A percentile compares a stretch with the other conserved stretches of the same genome.
These are phyloP conservation scores for Xiphydria camelus DNA, from an alignment of 2,888 invertebrate genomes.

Conservation along the genomic window DNA sequence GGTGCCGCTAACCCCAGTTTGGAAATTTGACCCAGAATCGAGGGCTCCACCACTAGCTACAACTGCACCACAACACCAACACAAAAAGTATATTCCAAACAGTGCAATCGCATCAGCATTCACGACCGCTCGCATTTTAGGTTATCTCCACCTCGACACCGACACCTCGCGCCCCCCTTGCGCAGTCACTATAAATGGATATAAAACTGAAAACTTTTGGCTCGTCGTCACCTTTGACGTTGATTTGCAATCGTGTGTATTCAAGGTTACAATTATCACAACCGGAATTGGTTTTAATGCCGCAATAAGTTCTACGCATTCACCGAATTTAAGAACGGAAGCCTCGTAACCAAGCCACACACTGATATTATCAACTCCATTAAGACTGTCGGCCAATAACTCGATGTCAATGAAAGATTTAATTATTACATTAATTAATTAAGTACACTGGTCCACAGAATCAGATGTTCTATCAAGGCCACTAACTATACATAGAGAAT, in stretches of 20 bases:
- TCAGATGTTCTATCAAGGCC: slow-evolving; percentile 28
- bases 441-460: slow-evolving; percentile 30
- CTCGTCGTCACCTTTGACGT: slow-evolving; percentile 26
- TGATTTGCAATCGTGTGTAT: slow-evolving; percentile 22
- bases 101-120: slow-evolving; percentile 46
- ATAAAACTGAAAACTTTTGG: slow-evolving; percentile 18
- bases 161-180: slow-evolving; percentile 34
- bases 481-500: too few relatives aligned
- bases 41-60: slow-evolving; percentile 53
- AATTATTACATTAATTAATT: slow-evolving; percentile 22
- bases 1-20: slow-evolving; percentile 21
- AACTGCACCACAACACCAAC: slow-evolving; percentile 40
- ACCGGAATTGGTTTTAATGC: too few relatives aligned
- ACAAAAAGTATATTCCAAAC: slow-evolving; percentile 41
- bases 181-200: slow-evolving; percentile 23
- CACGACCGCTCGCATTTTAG: slow-evolving; percentile 52
- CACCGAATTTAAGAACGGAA: slow-evolving; percentile 22
- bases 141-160: slow-evolving; percentile 42
- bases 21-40: slow-evolving; percentile 41
- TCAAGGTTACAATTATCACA: slow-evolving; percentile 33
- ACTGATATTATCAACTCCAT: slow-evolving; percentile 30
- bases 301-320: slow-evolving; percentile 21
- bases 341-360: slow-evolving; percentile 23
- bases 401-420: too few relatives aligned
- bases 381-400: slow-evolving; percentile 26